A percentile compares a stretch with the other conserved stretches of the same genome.
Conservation (phyloP, 2,888 invertebrate genomes). For the Eudemis profundana region DNA sequence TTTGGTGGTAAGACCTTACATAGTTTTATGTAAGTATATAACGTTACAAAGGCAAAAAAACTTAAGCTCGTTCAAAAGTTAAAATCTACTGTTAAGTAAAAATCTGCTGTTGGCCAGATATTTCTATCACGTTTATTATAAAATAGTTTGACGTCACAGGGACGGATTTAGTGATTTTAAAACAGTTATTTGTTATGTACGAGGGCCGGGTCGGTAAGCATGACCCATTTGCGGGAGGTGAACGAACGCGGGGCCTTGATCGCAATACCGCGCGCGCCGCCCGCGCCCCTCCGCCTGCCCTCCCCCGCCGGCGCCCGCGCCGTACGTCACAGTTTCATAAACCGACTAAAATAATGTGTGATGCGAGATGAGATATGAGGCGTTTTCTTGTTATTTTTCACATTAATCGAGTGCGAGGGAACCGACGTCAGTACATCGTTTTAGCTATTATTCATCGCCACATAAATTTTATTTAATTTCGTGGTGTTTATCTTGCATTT, state of each 20-base stretch:
- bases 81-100: background rate
- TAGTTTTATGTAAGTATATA: too few species aligned
- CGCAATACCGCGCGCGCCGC: constrained; percentile 74
- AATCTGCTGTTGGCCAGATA: background rate
- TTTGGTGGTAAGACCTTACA: too few species aligned
- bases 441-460: background rate
- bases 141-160: constrained; percentile 72
- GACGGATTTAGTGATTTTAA: constrained; percentile 77
- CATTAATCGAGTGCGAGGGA: background rate
- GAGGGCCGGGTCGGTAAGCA: constrained; percentile 70
- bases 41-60: too few species aligned
- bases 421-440: background rate
- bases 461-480: background rate
- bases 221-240: constrained; percentile 82
- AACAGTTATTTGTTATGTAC: constrained; percentile 78
- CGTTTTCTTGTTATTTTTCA: background rate
- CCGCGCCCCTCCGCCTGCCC: constrained; percentile 50
- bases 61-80: too few species aligned
- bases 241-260: constrained; percentile 84
- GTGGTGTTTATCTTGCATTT: too few species aligned
- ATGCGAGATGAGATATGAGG: constrained; percentile 25
- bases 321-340: constrained; percentile 59
- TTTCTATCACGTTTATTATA: constrained; percentile 53
- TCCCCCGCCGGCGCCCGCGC: constrained; percentile 42
- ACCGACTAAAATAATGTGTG: constrained; percentile 39